phyloP scores from a whole-genome alignment of 2,797 vertebrate species.

The Scleropages formosus region DNA sequence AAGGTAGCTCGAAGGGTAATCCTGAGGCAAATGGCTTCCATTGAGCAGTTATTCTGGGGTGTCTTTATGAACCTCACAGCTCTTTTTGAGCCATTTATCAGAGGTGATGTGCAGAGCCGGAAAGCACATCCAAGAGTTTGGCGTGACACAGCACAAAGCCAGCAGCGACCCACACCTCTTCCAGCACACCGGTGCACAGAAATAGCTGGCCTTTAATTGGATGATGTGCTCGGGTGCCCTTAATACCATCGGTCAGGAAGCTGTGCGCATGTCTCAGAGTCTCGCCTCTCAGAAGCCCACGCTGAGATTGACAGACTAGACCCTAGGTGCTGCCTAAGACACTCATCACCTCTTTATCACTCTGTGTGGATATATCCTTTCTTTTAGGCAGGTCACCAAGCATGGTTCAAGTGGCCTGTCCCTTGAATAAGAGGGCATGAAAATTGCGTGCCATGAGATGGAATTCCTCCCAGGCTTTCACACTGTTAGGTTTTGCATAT shows the following conservation, averaged over 20 bases:
- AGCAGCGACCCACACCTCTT: background rate
- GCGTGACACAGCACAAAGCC: background rate
- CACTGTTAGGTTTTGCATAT: background rate
- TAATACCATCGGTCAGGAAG: constrained; percentile 9
- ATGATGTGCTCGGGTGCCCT: constrained; percentile 17
- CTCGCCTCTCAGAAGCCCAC: background rate
- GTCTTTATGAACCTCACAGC: background rate
- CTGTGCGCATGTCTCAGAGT: too few relatives aligned
- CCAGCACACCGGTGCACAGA: constrained; percentile 1
- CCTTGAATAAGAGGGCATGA: background rate
- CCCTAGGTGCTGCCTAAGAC: background rate
- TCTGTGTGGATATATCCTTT: background rate
- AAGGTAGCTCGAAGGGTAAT: background rate
- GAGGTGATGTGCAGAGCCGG: background rate
- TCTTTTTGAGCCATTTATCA: background rate
- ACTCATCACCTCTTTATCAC: background rate
- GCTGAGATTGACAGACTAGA: background rate
- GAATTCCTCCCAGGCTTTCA: background rate
- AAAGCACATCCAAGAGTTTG: background rate
- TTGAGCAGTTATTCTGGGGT: background rate
- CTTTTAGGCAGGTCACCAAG: too few relatives aligned
- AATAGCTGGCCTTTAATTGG: constrained; percentile 23
- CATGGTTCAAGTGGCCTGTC: too few relatives aligned
- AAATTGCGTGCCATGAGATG: background rate
- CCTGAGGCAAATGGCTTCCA: background rate